Evolutionary conservation across 2,888 invertebrate genomes (phyloP).

Genomic region (Taenaris catops): DNA sequence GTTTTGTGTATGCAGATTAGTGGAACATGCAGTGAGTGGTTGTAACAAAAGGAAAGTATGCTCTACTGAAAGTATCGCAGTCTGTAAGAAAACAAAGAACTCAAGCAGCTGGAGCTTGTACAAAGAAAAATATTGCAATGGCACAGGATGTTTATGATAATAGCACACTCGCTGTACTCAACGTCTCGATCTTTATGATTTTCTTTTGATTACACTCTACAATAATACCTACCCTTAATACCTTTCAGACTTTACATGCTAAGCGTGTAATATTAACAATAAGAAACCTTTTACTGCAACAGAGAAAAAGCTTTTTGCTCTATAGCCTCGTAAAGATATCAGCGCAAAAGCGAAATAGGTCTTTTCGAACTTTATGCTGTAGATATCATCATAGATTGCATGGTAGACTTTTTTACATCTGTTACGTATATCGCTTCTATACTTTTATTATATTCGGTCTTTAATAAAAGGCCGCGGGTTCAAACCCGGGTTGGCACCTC

Average conservation of each 20-base stretch:
- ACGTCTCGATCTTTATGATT: slow-evolving; percentile 52
- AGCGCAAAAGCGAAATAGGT: background rate
- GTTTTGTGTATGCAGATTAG: slow-evolving; percentile 19
- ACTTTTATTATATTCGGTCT: too few relatives aligned
- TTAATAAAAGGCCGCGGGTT: too few relatives aligned
- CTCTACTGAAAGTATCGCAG: slow-evolving; percentile 65
- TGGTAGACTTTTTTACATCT: too few relatives aligned
- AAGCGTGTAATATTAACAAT: slow-evolving; percentile 15
- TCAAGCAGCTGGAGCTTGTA: slow-evolving; percentile 59
- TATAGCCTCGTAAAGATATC: slow-evolving; percentile 5
- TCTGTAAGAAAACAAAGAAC: slow-evolving; percentile 62
- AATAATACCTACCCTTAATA: slow-evolving; percentile 13
- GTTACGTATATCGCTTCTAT: too few relatives aligned
- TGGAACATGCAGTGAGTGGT: slow-evolving; percentile 47
- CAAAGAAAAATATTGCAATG: slow-evolving; percentile 69
- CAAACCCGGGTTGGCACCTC: too few relatives aligned
- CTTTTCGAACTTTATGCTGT: background rate
- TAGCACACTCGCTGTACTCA: slow-evolving; percentile 58
- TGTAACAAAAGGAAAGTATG: slow-evolving; percentile 71
- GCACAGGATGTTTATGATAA: slow-evolving; percentile 71
- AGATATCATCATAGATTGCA: too few relatives aligned
- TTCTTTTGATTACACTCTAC: slow-evolving; percentile 19
- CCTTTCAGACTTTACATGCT: slow-evolving; percentile 15
- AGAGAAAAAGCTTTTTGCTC: slow-evolving; percentile 10
- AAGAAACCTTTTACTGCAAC: slow-evolving; percentile 15